Conservation (phyloP, 2,113 vertebrate genomes). For the Festucalex cinctus region DNA sequence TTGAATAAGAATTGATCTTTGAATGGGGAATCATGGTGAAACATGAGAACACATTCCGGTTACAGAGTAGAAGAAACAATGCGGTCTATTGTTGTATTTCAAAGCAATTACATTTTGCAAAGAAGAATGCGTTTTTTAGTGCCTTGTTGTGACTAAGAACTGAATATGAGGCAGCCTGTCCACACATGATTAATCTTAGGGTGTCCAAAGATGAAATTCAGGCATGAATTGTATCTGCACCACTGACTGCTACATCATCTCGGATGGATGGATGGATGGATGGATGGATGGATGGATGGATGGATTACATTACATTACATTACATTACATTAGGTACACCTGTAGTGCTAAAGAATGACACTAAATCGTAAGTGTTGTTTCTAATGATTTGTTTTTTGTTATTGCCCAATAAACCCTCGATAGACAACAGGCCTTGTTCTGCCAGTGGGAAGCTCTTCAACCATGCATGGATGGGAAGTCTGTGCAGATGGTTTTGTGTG, state of each 20-base stretch:
- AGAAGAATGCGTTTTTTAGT: background rate
- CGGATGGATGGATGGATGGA: background rate
- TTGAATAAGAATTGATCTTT: conserved; percentile 1
- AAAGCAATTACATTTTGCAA: conserved; percentile 6
- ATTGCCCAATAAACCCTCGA: background rate
- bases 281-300: no score
- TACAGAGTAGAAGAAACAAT: background rate
- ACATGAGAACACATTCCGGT: conserved; percentile 8
- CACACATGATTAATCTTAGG: conserved; percentile 10
- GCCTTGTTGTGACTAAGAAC: background rate
- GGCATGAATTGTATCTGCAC: background rate
- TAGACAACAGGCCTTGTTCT: conserved; percentile 47
- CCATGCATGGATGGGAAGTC: conserved; percentile 44
- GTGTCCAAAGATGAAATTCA: conserved; percentile 22
- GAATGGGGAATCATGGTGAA: conserved; percentile 18
- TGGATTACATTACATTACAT: no score
- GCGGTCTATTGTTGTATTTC: conserved; percentile 11
- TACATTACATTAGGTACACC: background rate
- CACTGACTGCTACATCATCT: conserved; percentile 5
- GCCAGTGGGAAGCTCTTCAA: conserved; percentile 63
- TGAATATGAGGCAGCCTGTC: background rate
- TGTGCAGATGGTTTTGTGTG: conserved; percentile 24
- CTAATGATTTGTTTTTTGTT: background rate
- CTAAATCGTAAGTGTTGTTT: background rate
- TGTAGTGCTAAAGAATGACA: background rate